These are phyloP conservation scores for Stomatorhinus ivindoensis DNA, from an alignment of 2,113 vertebrate genomes.

Conservation along the genomic window DNA sequence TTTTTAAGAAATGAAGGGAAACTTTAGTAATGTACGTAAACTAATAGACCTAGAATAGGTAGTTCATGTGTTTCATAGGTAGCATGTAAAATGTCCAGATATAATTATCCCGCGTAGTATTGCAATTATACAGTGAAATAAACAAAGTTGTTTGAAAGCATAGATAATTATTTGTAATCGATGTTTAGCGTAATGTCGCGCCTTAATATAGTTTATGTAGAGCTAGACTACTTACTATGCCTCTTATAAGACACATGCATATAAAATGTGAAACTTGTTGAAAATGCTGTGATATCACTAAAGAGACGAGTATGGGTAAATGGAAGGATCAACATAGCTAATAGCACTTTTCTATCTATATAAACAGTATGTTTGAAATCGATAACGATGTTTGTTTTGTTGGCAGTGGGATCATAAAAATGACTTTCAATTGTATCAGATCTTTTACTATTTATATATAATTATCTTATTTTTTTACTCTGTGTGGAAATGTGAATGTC, in stretches of 20 bases:
- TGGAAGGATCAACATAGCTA: constrained; percentile 45
- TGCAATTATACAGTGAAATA: constrained; percentile 38
- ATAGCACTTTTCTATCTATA: constrained; percentile 54
- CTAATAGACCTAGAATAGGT: background rate
- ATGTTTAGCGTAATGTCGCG: background rate
- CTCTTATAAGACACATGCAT: background rate
- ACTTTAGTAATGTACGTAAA: background rate
- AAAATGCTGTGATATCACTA: constrained; percentile 42
- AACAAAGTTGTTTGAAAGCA: background rate
- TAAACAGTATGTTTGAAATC: constrained; percentile 31
- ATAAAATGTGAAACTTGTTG: constrained; percentile 33
- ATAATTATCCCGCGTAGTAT: constrained; percentile 25
- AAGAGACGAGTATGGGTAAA: constrained; percentile 27
- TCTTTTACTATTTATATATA: background rate
- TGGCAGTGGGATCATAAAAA: background rate
- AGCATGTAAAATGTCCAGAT: constrained; percentile 22
- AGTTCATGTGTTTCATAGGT: constrained; percentile 26
- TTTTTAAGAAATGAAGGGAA: background rate
- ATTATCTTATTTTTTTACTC: background rate
- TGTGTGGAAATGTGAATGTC: background rate
- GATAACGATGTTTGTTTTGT: constrained; percentile 27
- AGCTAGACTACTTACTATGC: background rate
- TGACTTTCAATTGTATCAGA: background rate
- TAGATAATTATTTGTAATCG: background rate
- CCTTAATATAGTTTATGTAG: background rate